phyloP scores from a whole-genome alignment of 2,888 invertebrate species.

The Thysanoteuthis rhombus region DNA sequence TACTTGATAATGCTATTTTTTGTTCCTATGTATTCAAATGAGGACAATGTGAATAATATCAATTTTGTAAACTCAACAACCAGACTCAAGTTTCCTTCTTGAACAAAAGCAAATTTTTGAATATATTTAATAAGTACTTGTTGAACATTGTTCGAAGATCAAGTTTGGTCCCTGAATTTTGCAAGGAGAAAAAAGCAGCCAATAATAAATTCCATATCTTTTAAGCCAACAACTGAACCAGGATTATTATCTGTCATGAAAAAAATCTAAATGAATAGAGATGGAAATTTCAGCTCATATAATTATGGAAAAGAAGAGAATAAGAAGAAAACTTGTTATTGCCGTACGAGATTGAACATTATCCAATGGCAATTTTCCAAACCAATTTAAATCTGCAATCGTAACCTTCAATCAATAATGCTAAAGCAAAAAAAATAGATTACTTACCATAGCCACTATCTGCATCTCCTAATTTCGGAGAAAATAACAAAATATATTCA shows the following conservation, averaged over 20 bases:
- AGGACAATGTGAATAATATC: not conserved
- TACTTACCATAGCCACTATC: not conserved
- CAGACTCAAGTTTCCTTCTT: not conserved
- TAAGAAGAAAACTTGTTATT: not conserved
- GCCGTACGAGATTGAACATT: not conserved
- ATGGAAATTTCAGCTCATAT: not conserved
- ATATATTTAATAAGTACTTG: not conserved
- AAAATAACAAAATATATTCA: not conserved
- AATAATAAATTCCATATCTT: not conserved
- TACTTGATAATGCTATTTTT: not conserved
- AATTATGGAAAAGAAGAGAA: not conserved
- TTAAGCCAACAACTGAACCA: not conserved
- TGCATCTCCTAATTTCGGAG: not conserved
- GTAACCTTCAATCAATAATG: not conserved
- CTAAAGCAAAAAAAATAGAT: not conserved
- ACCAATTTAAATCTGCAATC: not conserved
- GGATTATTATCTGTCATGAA: not conserved
- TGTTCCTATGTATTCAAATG: not conserved
- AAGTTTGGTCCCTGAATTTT: not conserved
- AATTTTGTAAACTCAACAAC: not conserved
- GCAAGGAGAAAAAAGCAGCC: not conserved
- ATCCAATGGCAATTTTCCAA: slow-evolving; percentile 12
- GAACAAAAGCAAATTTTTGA: not conserved
- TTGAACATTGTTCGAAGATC: not conserved
- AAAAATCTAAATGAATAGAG: not conserved